phyloP scores from a whole-genome alignment of 2,888 invertebrate genomes.

The Agriopis leucophaearia region DNA sequence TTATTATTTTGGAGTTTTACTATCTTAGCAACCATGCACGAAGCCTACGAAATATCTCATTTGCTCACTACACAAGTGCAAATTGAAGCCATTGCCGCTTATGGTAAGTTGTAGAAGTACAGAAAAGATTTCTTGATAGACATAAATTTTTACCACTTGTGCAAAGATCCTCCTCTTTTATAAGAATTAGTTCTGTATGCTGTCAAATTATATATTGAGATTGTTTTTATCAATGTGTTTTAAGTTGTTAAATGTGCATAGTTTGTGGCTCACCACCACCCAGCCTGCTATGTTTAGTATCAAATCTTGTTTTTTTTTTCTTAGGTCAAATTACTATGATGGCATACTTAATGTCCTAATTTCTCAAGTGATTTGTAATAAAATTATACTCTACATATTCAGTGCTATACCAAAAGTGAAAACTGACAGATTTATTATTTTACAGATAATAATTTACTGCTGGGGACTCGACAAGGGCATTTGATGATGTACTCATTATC shows the following conservation, averaged over 20 bases:
- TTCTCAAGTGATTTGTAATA: too few relatives aligned
- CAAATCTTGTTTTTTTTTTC: not conserved
- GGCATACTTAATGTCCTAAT: too few relatives aligned
- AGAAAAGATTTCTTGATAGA: not conserved
- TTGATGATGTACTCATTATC: conserved; percentile 95
- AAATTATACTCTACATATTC: too few relatives aligned
- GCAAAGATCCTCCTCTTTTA: not conserved
- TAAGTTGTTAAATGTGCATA: too few relatives aligned
- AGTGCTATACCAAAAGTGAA: too few relatives aligned
- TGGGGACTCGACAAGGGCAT: conserved; percentile 97
- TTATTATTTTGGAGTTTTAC: not conserved
- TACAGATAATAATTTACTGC: conserved; percentile 94
- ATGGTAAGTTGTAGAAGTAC: conserved; percentile 87
- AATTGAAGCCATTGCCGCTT: conserved; percentile 97
- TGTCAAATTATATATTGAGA: not conserved
- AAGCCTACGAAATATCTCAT: conserved; percentile 94
- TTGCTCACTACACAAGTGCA: conserved; percentile 94
- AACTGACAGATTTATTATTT: conserved; percentile 1
- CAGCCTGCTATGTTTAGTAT: too few relatives aligned
- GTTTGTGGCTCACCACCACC: too few relatives aligned
- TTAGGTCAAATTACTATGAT: not conserved
- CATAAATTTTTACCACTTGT: not conserved
- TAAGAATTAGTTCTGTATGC: not conserved
- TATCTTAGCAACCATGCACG: conserved; percentile 88
- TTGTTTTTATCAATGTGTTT: too few relatives aligned